phyloP scores from a whole-genome alignment of 2,113 vertebrate species.

The Gambusia affinis region DNA sequence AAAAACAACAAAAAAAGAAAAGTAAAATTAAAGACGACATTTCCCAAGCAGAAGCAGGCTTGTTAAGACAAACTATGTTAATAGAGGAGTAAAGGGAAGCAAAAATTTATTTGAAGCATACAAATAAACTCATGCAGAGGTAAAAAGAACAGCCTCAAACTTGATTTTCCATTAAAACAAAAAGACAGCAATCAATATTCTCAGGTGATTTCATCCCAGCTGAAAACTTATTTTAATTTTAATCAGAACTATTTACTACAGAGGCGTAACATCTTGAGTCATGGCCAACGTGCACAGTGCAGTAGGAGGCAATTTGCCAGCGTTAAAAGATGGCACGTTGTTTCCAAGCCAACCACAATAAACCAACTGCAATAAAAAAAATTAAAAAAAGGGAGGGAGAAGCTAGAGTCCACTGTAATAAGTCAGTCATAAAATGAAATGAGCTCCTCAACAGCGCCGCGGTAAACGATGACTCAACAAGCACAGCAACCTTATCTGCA shows the following conservation, averaged over 20 bases:
- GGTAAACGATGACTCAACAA: conserved; percentile 30
- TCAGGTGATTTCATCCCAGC: background rate
- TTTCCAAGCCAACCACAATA: conserved; percentile 38
- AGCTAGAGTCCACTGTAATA: conserved; percentile 58
- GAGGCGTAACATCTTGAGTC: conserved; percentile 12
- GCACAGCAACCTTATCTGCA: conserved; percentile 15
- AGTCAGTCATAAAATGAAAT: conserved; percentile 61
- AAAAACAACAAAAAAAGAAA: conserved; percentile 20
- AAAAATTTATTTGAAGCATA: conserved; percentile 62
- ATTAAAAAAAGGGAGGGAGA: background rate
- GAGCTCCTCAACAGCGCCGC: conserved; percentile 16
- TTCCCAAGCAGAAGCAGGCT: conserved; percentile 81
- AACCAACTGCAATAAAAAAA: conserved; percentile 25
- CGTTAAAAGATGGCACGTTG: conserved; percentile 29
- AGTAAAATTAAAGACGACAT: conserved; percentile 80
- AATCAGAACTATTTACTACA: background rate
- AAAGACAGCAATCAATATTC: conserved; percentile 2
- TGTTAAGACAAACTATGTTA: conserved; percentile 81
- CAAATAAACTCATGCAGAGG: conserved; percentile 74
- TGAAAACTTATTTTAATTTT: background rate
- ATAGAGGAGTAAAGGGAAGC: conserved; percentile 68
- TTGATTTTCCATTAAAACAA: conserved; percentile 1
- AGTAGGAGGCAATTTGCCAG: conserved; percentile 15
- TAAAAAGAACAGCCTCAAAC: conserved; percentile 66
- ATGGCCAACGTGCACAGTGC: background rate